Conservation (phyloP, 2,113 vertebrate species). For the Patagioenas fasciata region DNA sequence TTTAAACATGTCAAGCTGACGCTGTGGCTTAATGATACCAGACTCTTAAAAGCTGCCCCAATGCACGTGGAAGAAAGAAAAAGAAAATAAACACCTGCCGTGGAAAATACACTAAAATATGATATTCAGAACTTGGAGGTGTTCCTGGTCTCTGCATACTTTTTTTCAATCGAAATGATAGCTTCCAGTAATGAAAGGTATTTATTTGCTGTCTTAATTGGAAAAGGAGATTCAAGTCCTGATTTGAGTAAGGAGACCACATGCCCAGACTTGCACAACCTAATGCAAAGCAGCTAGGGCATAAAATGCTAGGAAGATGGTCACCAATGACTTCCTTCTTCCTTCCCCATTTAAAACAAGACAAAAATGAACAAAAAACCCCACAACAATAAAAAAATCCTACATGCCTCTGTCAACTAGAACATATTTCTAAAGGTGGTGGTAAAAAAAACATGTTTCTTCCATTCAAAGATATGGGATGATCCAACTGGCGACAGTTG, state of each 20-base stretch:
- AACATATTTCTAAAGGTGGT: background rate
- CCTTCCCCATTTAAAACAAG: background rate
- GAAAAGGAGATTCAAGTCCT: background rate
- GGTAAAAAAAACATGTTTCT: rapidly evolving
- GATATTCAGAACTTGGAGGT: constrained; percentile 15
- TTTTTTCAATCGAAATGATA: background rate
- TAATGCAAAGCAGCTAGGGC: background rate
- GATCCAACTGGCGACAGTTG: background rate
- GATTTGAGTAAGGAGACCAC: background rate
- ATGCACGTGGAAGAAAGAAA: background rate
- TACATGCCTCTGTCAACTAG: background rate
- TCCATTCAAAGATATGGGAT: background rate
- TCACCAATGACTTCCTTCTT: background rate
- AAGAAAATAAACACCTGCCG: background rate
- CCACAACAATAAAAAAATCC: background rate
- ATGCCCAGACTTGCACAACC: rapidly evolving
- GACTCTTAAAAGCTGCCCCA: constrained; percentile 15
- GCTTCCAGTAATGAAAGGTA: background rate
- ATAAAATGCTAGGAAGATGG: background rate
- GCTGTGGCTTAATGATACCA: background rate
- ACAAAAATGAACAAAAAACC: background rate
- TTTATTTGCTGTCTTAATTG: background rate
- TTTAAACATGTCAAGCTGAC: constrained; percentile 39
- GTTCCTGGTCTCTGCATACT: background rate
- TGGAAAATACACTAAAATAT: background rate